A percentile compares a stretch with the other conserved stretches of the same genome.
Conservation (phyloP, 2,113 vertebrate genomes). For the Ochotona curzoniae region DNA sequence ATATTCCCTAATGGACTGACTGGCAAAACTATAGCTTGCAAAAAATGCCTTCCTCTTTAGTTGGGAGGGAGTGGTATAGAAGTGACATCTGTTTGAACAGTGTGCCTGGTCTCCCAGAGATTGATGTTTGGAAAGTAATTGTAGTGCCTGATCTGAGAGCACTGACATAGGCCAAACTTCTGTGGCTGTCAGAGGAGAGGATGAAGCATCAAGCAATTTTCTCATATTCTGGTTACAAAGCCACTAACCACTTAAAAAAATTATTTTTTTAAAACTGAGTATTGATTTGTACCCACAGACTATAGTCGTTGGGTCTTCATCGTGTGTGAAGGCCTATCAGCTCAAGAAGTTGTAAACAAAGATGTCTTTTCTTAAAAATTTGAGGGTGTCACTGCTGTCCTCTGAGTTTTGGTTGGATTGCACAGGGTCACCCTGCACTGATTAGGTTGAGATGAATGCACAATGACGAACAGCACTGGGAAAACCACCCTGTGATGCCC, state of each 20-base stretch:
- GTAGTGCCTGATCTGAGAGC: slow-evolving; percentile 47
- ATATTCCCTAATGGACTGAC: slow-evolving; percentile 75
- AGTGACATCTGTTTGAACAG: slow-evolving; percentile 65
- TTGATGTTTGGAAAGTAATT: slow-evolving; percentile 59
- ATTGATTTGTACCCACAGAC: slow-evolving; percentile 48
- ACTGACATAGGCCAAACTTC: slow-evolving; percentile 36
- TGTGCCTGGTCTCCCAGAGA: slow-evolving; percentile 40
- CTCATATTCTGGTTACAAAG: slow-evolving; percentile 61
- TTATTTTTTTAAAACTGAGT: slow-evolving; percentile 6
- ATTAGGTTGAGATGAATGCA: neutral
- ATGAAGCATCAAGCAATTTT: slow-evolving; percentile 8
- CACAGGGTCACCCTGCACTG: neutral
- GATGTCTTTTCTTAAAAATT: slow-evolving; percentile 26
- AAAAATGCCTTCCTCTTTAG: slow-evolving; percentile 65
- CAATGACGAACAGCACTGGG: rapidly evolving
- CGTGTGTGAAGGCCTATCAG: slow-evolving; percentile 6
- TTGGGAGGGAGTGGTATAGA: slow-evolving; percentile 18
- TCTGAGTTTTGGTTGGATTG: neutral
- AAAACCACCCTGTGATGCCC: neutral
- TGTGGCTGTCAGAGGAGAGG: neutral
- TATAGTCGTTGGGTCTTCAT: slow-evolving; percentile 42
- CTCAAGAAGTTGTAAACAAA: neutral
- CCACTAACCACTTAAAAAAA: neutral
- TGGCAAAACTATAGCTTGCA: slow-evolving; percentile 70
- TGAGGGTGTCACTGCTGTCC: neutral